These are phyloP conservation scores for Eulemur rufifrons DNA, from an alignment of 2,113 vertebrate species.

Conservation along the genomic window DNA sequence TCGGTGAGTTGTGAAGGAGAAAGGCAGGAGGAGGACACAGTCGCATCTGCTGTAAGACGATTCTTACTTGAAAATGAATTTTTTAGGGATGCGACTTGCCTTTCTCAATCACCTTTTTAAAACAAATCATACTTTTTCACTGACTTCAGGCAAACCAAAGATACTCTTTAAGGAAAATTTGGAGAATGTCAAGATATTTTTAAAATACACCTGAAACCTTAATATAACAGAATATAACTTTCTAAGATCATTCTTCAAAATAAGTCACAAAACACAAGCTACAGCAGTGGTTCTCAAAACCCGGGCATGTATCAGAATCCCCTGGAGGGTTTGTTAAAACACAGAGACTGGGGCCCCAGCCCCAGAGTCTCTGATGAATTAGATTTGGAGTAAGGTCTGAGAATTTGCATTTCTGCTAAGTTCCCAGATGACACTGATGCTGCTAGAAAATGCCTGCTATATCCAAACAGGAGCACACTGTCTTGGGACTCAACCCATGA, in stretches of 20 bases:
- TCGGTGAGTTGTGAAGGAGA: not conserved
- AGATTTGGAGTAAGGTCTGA: not conserved
- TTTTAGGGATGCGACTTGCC: not conserved
- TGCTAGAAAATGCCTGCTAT: not conserved
- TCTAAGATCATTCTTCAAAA: not conserved
- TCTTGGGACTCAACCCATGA: not conserved
- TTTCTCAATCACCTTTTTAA: not conserved
- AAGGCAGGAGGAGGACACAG: not conserved
- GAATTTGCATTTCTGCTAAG: not conserved
- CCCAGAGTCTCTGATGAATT: not conserved
- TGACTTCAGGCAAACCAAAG: not conserved
- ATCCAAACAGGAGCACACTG: not conserved
- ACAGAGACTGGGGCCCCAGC: not conserved
- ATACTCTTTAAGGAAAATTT: not conserved
- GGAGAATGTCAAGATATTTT: not conserved
- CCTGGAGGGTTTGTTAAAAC: not conserved
- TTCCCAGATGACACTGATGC: not conserved
- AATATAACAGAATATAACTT: not conserved
- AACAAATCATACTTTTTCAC: not conserved
- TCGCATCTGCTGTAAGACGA: not conserved
- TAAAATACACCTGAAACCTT: not conserved
- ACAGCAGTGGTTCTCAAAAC: not conserved
- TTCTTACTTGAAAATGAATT: not conserved
- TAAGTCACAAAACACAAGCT: not conserved
- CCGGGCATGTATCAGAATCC: not conserved